Percentiles rank a stretch among this genome's conserved stretches.
phyloP scores from a whole-genome alignment of 2,797 vertebrate species.

The Gadopsis marmoratus region DNA sequence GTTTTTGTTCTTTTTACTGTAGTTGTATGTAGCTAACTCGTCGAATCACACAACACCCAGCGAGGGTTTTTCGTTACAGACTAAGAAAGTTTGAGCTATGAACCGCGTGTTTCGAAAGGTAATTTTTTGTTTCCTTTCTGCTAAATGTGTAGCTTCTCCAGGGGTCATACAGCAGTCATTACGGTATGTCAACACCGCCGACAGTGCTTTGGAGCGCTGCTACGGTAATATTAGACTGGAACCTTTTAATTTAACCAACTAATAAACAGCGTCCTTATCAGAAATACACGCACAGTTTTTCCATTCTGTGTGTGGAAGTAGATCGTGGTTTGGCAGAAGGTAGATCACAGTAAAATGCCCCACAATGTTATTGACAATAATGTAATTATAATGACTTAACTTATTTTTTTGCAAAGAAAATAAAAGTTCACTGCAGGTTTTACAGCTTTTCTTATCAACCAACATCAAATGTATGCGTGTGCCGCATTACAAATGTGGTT shows the following conservation, averaged over 20 bases:
- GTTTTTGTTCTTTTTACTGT: not conserved
- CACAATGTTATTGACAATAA: too few species aligned
- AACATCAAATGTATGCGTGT: not conserved
- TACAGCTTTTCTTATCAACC: not conserved
- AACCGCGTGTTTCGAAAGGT: conserved; percentile 67
- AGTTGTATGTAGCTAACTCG: not conserved
- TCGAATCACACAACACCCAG: fast-evolving
- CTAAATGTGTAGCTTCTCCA: not conserved
- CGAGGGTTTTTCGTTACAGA: not conserved
- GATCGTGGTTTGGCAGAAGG: too few species aligned
- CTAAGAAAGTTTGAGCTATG: conserved; percentile 40
- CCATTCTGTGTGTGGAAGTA: too few species aligned
- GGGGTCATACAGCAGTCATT: conserved; percentile 48
- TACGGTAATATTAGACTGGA: too few species aligned
- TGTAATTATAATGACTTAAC: too few species aligned
- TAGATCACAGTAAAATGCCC: too few species aligned
- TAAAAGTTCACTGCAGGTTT: not conserved
- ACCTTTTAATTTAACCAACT: too few species aligned
- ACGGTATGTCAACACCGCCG: not conserved
- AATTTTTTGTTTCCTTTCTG: not conserved
- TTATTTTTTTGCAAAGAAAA: not conserved
- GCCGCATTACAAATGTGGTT: not conserved
- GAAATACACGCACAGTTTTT: too few species aligned
- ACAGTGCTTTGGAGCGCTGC: not conserved
- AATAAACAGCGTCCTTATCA: too few species aligned